phyloP scores from a whole-genome alignment of 2,797 vertebrate species.

The Thripadectes ignobilis region DNA sequence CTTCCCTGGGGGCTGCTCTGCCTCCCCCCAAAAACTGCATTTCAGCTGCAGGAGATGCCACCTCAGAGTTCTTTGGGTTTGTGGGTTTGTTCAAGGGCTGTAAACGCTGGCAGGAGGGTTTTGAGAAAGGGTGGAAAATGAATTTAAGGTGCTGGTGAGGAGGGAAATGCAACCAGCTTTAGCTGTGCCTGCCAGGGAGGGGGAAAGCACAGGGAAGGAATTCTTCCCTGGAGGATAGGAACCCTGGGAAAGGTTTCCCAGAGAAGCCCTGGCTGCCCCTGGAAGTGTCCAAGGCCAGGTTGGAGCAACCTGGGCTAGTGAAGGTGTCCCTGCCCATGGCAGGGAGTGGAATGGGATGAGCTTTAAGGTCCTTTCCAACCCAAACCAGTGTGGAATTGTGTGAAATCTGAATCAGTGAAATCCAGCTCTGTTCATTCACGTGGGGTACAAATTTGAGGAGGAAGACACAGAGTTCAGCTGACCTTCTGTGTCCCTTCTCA shows the following conservation, averaged over 20 bases:
- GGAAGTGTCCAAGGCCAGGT: not conserved
- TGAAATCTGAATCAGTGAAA: not conserved
- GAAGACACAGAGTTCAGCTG: not conserved
- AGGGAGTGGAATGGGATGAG: not conserved
- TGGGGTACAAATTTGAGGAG: not conserved
- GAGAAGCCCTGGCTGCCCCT: not conserved
- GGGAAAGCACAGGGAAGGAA: not conserved
- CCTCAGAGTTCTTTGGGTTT: not conserved
- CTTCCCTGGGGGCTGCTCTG: not conserved
- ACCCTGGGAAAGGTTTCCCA: not conserved
- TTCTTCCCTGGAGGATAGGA: not conserved
- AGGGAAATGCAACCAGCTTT: not conserved
- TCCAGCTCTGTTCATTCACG: not conserved
- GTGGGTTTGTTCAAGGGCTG: not conserved
- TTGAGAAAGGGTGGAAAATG: slow-evolving; percentile 21
- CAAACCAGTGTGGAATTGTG: not conserved
- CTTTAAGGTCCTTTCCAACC: not conserved
- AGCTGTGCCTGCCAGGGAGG: not conserved
- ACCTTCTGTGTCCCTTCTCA: accelerated
- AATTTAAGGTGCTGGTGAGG: not conserved
- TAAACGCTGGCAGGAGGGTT: not conserved
- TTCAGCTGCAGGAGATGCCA: not conserved
- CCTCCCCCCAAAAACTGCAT: not conserved
- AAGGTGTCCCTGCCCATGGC: not conserved
- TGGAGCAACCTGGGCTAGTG: not conserved